Evolutionary conservation across 2,113 vertebrate genomes (phyloP).

Genomic region (Erpornis zantholeuca): DNA sequence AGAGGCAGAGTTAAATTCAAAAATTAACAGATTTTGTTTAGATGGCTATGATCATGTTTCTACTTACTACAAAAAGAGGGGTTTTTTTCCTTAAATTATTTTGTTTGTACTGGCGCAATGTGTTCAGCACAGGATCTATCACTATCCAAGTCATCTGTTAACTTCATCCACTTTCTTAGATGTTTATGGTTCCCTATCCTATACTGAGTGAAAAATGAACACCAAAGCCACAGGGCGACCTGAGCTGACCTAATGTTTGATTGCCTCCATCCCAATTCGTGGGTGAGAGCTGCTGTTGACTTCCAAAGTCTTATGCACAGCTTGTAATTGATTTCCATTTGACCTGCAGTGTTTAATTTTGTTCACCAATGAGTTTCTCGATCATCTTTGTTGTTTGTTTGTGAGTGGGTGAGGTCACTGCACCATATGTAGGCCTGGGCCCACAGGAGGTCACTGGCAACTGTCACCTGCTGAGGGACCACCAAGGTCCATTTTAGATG

Average conservation of each 20-base stretch:
- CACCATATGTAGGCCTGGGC: not conserved
- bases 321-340: constrained; percentile 63
- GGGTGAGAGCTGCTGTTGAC: constrained; percentile 36
- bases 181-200: constrained; percentile 62
- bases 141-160: constrained; percentile 39
- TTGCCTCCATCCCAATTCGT: constrained; percentile 6
- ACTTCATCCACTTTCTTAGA: constrained; percentile 35
- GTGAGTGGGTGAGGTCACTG: not conserved
- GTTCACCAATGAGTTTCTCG: not conserved
- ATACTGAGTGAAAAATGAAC: constrained; percentile 58
- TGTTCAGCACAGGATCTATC: not conserved
- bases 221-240: constrained; percentile 53
- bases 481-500: not conserved
- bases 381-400: constrained; percentile 1
- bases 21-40: not conserved
- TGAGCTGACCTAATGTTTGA: constrained; percentile 33
- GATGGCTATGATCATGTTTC: not conserved
- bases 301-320: constrained; percentile 6
- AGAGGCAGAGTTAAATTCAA: not conserved
- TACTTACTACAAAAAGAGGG: not conserved
- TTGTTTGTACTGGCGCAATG: not conserved
- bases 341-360: constrained; percentile 43
- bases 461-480: not conserved
- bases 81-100: not conserved
- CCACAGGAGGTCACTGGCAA: not conserved